Base-by-base conservation (phyloP, 2,113 vertebrate species). In the Stegostoma tigrinum region DNA sequence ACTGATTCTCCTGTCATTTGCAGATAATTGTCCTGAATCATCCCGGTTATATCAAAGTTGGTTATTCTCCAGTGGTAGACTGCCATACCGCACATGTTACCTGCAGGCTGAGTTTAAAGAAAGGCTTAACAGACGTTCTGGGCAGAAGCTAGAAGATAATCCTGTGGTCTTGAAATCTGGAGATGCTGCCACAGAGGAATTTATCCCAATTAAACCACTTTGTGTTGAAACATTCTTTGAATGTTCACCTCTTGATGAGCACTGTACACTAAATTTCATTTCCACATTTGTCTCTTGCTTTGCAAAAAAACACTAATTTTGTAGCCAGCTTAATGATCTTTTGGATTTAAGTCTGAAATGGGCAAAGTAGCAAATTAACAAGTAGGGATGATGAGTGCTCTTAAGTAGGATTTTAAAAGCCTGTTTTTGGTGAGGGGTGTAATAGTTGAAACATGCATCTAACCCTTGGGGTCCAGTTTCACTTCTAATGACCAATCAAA, bases 221-320 rank as follows among this genome's bases (percentile, higher is more conserved):
- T 98, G 98, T 97, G 98, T 98, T 96, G 98, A 98, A 96, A 98
- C 97, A 96, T 98, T 98, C 97, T 98, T 98, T 96, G 97, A 97
- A 5, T 98, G 97, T 96, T 98, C 98, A 23, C 96, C 98, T 27
- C 96, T 98, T 96, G 96, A 96, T 96, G 80, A 70, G 95, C 94
- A 24, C 17, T 8, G 2, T n/a, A 75, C 30, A 34, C 27, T 75
- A 42, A 45, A 83, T 83, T 83, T 83, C 38, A 83, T 42, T 83
- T 15, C 5, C 45, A 83, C 4, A 5, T 42, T 34, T 80, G 17
- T 83, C 17, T 38, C 23, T 72, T 72, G 68, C 68, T 72, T 30
- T 72, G 68, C 68, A 61, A 61, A 61, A 61, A 61, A 2, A 61
- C 55, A 1, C 2, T 48, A 48, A 61, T 61, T 61, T 61, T 61